These are phyloP conservation scores for Scortum barcoo DNA, from an alignment of 2,113 vertebrate genomes.

Conservation along the genomic window DNA sequence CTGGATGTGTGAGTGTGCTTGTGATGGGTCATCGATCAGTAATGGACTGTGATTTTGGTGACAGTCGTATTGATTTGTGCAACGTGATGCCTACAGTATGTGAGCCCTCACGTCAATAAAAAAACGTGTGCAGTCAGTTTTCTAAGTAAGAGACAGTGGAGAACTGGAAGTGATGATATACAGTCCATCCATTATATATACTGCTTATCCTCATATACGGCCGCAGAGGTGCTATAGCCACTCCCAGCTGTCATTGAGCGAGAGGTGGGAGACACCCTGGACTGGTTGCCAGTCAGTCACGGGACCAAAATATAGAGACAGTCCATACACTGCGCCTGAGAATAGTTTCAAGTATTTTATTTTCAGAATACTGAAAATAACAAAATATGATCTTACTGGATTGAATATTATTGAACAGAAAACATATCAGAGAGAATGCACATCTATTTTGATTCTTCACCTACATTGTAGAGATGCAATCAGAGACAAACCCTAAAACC, in stretches of 20 bases:
- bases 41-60: constrained; percentile 27
- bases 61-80: constrained; percentile 31
- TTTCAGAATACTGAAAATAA: neutral
- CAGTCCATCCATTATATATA: neutral
- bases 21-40: constrained; percentile 42
- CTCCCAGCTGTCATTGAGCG: too few relatives aligned
- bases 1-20: neutral
- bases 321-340: neutral
- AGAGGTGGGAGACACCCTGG: too few relatives aligned
- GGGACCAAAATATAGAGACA: too few relatives aligned
- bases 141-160: neutral
- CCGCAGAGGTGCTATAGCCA: too few relatives aligned
- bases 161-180: neutral
- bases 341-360: neutral
- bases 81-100: constrained; percentile 18
- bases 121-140: neutral
- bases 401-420: too few relatives aligned
- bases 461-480: neutral
- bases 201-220: too few relatives aligned
- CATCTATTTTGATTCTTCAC: neutral
- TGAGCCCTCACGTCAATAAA: neutral
- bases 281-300: too few relatives aligned
- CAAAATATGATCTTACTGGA: too few relatives aligned
- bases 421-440: too few relatives aligned
- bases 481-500: neutral